These are phyloP conservation scores for Crax fasciolata DNA, from an alignment of 2,797 vertebrate genomes.

Conservation along the genomic window DNA sequence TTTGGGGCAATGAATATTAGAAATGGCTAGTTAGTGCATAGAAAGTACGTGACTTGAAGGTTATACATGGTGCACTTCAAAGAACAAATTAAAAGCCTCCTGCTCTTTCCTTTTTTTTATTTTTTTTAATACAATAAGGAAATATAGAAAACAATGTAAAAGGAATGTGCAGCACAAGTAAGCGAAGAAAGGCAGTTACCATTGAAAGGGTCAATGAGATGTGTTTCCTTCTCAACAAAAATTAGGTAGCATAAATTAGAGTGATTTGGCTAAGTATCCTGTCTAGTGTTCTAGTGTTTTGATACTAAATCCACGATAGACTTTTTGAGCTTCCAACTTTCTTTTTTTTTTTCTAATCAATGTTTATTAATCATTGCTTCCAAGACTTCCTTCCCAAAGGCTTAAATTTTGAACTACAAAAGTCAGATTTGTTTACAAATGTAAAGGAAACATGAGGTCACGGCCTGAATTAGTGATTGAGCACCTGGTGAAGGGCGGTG, in stretches of 20 bases:
- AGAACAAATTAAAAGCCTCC: not conserved
- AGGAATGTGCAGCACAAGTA: not conserved
- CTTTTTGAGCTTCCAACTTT: not conserved
- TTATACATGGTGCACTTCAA: not conserved
- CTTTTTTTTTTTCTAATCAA: no score
- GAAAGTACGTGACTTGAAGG: not conserved
- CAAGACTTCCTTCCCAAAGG: not conserved
- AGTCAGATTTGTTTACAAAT: not conserved
- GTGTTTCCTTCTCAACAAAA: not conserved
- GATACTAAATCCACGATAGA: not conserved
- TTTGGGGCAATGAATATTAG: not conserved
- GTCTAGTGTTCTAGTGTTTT: not conserved
- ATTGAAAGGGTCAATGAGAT: not conserved
- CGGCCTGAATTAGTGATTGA: no score
- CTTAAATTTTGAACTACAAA: not conserved
- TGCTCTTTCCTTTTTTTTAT: not conserved
- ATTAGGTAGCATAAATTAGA: not conserved
- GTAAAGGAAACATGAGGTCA: no score
- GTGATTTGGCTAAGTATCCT: not conserved
- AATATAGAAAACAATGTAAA: not conserved
- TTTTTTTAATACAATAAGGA: not conserved
- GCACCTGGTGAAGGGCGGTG: no score
- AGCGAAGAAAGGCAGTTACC: not conserved
- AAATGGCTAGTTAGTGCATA: not conserved
- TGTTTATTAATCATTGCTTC: not conserved